These are phyloP conservation scores for Neoitamus cyanurus DNA, from an alignment of 2,888 invertebrate species.

Conservation along the genomic window DNA sequence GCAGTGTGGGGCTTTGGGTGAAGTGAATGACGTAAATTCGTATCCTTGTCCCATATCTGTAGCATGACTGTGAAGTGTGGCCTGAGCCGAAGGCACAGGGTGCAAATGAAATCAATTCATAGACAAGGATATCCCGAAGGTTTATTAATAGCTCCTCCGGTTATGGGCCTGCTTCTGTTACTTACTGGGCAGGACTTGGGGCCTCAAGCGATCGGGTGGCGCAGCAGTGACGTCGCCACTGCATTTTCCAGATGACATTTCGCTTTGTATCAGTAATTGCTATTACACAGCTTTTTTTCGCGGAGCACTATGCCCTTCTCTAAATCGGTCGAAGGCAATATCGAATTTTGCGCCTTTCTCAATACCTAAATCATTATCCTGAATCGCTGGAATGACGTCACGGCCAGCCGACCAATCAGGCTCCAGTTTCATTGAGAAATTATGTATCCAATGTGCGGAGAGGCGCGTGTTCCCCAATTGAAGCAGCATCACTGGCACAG, in stretches of 20 bases:
- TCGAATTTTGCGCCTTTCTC: conserved; percentile 49
- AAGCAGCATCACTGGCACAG: neutral
- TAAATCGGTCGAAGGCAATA: conserved; percentile 27
- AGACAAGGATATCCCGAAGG: neutral
- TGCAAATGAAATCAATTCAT: conserved; percentile 12
- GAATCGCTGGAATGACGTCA: conserved; percentile 53
- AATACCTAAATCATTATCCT: conserved; percentile 48
- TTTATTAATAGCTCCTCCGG: neutral
- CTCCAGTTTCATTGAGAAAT: conserved; percentile 53
- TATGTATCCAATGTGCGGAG: conserved; percentile 32
- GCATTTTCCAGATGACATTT: neutral
- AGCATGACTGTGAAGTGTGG: neutral
- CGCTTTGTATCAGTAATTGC: neutral
- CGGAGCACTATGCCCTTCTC: neutral
- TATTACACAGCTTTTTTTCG: neutral
- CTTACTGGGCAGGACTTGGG: neutral
- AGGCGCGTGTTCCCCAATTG: conserved; percentile 45
- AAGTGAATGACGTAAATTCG: conserved; percentile 50
- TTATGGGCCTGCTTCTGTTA: neutral
- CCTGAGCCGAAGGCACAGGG: neutral
- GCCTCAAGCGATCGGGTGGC: too few species aligned
- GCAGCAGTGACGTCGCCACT: neutral
- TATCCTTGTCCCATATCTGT: conserved; percentile 43
- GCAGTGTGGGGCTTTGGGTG: neutral
- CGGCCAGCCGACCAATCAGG: conserved; percentile 48